Evolutionary conservation across 1,140 invertebrate genomes (phyloP).

Genomic region (Agrypnia vestita): DNA sequence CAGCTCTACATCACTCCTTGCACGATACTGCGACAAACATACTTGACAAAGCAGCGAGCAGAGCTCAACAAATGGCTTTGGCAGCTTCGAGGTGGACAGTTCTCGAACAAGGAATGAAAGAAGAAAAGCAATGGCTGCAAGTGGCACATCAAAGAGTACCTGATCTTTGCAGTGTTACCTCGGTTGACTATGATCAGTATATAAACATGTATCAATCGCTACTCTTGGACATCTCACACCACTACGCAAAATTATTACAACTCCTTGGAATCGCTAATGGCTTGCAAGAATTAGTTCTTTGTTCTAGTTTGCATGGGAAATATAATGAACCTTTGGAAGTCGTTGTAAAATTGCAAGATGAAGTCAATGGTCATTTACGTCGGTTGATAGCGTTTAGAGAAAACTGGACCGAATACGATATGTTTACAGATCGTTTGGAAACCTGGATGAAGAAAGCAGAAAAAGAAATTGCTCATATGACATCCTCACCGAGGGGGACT

Average conservation of each 20-base stretch:
- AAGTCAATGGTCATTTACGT: constrained; percentile 81
- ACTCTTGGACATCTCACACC: constrained; percentile 83
- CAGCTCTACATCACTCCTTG: constrained; percentile 82
- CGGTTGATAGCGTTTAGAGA: constrained; percentile 83
- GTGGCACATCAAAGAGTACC: constrained; percentile 87
- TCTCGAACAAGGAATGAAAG: constrained; percentile 85
- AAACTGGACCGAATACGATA: constrained; percentile 82
- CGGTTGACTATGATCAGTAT: constrained; percentile 87
- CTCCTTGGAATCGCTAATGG: constrained; percentile 81
- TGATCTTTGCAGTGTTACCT: constrained; percentile 83
- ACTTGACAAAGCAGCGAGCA: constrained; percentile 84
- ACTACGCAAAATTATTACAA: constrained; percentile 83
- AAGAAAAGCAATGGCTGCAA: constrained; percentile 86
- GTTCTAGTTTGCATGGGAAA: constrained; percentile 80
- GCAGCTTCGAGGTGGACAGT: constrained; percentile 88
- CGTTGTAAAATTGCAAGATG: constrained; percentile 81
- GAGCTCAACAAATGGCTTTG: constrained; percentile 86
- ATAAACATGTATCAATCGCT: constrained; percentile 87
- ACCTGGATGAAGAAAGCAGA: constrained; percentile 83
- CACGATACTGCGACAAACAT: constrained; percentile 82
- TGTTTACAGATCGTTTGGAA: constrained; percentile 81
- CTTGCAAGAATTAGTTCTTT: constrained; percentile 82
- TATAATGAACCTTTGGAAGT: constrained; percentile 81
- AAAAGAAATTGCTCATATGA: constrained; percentile 74
- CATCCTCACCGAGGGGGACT: constrained; percentile 73